Evolutionary conservation across 2,113 vertebrate species (phyloP).

Genomic region (Ibidorhyncha struthersii): DNA sequence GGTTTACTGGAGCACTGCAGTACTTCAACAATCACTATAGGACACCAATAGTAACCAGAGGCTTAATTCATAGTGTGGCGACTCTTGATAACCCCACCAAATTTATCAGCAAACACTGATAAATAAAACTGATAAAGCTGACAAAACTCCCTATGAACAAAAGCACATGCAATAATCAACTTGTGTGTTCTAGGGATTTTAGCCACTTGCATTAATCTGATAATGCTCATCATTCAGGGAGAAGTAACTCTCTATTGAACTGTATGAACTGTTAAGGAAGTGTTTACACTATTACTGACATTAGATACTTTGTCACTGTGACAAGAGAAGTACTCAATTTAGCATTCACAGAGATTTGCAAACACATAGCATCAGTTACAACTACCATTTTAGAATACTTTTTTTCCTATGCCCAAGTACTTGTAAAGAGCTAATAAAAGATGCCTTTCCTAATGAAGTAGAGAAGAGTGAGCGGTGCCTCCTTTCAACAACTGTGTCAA

Average conservation of each 20-base stretch:
- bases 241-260: conserved; percentile 24
- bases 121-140: conserved; percentile 55
- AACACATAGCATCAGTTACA: background rate
- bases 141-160: conserved; percentile 26
- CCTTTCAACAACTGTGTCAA: background rate
- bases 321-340: background rate
- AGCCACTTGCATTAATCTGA: conserved; percentile 9
- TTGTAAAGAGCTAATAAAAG: background rate
- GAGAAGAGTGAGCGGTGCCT: background rate
- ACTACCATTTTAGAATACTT: background rate
- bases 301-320: background rate
- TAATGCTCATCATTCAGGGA: background rate
- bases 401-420: background rate
- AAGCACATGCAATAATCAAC: conserved; percentile 37
- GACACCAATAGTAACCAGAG: conserved; percentile 29
- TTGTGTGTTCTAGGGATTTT: conserved; percentile 1
- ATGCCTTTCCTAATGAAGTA: background rate
- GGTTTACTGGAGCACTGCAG: background rate
- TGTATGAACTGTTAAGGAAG: background rate
- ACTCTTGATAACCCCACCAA: conserved; percentile 40
- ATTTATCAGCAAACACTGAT: conserved; percentile 52
- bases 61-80: conserved; percentile 19
- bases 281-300: background rate
- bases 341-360: background rate
- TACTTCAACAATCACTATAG: conserved; percentile 28